Evolutionary conservation across 2,113 vertebrate genomes (phyloP).

Genomic region (Otocyon megalotis): DNA sequence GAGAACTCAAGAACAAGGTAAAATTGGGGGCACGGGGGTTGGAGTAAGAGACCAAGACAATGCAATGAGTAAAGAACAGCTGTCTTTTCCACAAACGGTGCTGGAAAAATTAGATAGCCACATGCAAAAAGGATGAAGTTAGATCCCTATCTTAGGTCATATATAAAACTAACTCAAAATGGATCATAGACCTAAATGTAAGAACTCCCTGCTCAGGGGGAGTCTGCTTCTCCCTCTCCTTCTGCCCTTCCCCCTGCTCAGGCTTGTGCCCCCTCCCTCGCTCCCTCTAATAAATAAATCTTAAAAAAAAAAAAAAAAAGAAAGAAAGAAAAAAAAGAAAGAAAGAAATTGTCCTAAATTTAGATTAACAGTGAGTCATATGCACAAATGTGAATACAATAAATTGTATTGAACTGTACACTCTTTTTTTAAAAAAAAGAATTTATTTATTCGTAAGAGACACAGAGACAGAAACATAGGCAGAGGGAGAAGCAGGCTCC

Average conservation of each 20-base stretch:
- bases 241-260: too few species aligned
- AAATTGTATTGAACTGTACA: neutral
- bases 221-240: too few species aligned
- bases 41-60: neutral
- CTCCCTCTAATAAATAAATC: too few species aligned
- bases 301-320: too few species aligned
- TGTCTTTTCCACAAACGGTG: neutral
- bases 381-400: neutral
- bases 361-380: neutral
- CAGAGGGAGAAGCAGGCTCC: too few species aligned
- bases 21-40: neutral
- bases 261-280: too few species aligned
- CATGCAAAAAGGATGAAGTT: neutral
- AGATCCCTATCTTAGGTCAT: neutral
- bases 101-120: neutral
- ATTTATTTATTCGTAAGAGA: too few species aligned
- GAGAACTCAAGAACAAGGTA: slow-evolving; percentile 1
- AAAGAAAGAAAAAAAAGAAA: too few species aligned
- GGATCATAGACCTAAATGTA: neutral
- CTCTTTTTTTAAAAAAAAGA: too few species aligned
- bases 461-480: too few species aligned
- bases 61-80: neutral
- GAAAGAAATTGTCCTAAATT: neutral
- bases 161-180: neutral
- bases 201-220: neutral